Evolutionary conservation across 1,140 invertebrate genomes (phyloP), one percentile per base, ranked within the genome.

Genomic region (Chymomyza costata): DNA sequence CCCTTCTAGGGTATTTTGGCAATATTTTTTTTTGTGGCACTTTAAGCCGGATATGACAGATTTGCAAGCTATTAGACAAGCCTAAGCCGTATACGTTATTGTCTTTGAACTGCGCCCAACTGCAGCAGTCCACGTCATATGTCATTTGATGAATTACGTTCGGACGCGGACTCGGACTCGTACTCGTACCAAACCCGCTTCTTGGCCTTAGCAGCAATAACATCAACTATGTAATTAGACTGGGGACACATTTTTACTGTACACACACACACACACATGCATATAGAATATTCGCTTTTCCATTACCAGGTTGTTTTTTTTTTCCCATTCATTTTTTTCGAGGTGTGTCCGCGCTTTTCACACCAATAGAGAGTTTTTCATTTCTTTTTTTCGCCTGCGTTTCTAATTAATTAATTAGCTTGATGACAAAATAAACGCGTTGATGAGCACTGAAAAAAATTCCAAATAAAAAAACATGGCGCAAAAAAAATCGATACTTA

Each of bases 321-420:
- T 40, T n/a, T 7, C 11, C 6, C 44, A 5, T n/a, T 11, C 28
- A 8, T 34, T 47, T 30, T 21, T 38, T 30, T 44, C n/a, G 40
- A 76, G 73, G 73, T 76, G 71, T 66, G 71, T 63, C 71, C 57
- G 21, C 53, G 53, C 66, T 73, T 67, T 67, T 73, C 68, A 67
- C 68, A 73, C 68, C 68, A 67, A 39, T 7, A 19, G 32, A 25
- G 14, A 30, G 30, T 32, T 49, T 51, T 62, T 28, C 43, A 31
- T 37, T 62, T 40, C 14, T 54, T 34, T 30, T 45, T 49, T 50
- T 19, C 55, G 56, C 45, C 44, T 52, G 52, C 49, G 50, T 53
- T 62, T 63, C 62, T 78, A 78, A 78, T 78, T 78, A 80, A 78
- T 78, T 80, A 78, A 78, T 80, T 78, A 80, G 73, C 63, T 73